phyloP scores from a whole-genome alignment of 2,113 vertebrate species.

The Hyperopisus bebe region DNA sequence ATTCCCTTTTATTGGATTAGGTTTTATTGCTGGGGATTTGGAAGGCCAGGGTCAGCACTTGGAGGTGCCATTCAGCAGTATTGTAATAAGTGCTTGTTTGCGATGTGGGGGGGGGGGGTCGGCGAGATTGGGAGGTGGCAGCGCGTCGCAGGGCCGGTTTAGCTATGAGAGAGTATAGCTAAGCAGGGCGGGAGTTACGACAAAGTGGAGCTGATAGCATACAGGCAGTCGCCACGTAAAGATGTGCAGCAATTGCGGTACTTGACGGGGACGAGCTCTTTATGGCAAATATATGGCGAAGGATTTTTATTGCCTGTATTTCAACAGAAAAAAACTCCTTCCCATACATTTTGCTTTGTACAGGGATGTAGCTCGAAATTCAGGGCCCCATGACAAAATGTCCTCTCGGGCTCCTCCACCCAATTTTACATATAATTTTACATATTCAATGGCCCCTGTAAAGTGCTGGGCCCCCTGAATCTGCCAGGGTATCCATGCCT shows the following conservation, averaged over 20 bases:
- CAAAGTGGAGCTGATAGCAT: background rate
- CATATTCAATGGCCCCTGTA: background rate
- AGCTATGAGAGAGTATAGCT: background rate
- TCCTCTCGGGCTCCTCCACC: background rate
- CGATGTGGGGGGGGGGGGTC: background rate
- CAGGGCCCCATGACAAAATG: background rate
- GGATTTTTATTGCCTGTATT: background rate
- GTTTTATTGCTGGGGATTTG: slow-evolving; percentile 17
- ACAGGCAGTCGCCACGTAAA: background rate
- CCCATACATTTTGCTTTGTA: background rate
- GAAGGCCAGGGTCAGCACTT: background rate
- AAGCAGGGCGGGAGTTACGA: background rate
- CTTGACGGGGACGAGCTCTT: background rate
- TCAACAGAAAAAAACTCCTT: background rate
- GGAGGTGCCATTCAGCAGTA: background rate
- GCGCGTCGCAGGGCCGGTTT: background rate
- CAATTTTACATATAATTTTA: background rate
- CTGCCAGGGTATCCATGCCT: too few relatives aligned
- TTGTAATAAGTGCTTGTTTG: slow-evolving; percentile 8
- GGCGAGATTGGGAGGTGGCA: background rate
- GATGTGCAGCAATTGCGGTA: background rate
- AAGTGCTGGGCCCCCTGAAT: too few relatives aligned
- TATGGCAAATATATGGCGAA: background rate
- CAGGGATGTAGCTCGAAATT: background rate
- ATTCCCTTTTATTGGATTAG: slow-evolving; percentile 20